phyloP scores from a whole-genome alignment of 2,113 vertebrate genomes.

The Pagrus major region DNA sequence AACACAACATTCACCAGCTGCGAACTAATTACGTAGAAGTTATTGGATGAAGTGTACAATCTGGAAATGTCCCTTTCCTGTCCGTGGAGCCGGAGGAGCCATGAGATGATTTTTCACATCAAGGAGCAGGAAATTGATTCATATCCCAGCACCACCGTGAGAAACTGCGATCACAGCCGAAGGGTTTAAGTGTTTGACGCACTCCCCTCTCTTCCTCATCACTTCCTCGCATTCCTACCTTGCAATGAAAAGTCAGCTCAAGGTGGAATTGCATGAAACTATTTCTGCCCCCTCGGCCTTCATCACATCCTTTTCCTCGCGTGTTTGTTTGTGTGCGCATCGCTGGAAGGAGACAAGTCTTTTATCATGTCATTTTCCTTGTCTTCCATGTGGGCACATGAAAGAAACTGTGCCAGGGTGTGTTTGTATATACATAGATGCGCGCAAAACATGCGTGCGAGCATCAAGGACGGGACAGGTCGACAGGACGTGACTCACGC shows the following conservation, averaged over 20 bases:
- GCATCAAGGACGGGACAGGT: constrained; percentile 34
- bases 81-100: not conserved
- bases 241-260: constrained; percentile 28
- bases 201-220: constrained; percentile 36
- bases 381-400: constrained; percentile 38
- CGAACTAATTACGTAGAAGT: not conserved
- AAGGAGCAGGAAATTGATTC: constrained; percentile 37
- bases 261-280: not conserved
- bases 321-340: constrained; percentile 23
- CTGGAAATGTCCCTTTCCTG: constrained; percentile 1
- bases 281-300: constrained; percentile 58
- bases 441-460: constrained; percentile 40
- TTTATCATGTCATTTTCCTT: constrained; percentile 4
- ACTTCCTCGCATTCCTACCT: constrained; percentile 51
- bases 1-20: not conserved
- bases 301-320: constrained; percentile 49
- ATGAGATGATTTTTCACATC: constrained; percentile 22
- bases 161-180: constrained; percentile 49
- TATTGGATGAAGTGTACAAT: not conserved
- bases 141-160: constrained; percentile 48
- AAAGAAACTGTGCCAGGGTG: constrained; percentile 24
- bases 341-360: not conserved
- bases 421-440: constrained; percentile 37
- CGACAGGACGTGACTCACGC: constrained; percentile 56
- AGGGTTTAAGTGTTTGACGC: constrained; percentile 48